These are phyloP conservation scores for Gryllus bimaculatus DNA, from an alignment of 1,140 invertebrate genomes.

Conservation along the genomic window DNA sequence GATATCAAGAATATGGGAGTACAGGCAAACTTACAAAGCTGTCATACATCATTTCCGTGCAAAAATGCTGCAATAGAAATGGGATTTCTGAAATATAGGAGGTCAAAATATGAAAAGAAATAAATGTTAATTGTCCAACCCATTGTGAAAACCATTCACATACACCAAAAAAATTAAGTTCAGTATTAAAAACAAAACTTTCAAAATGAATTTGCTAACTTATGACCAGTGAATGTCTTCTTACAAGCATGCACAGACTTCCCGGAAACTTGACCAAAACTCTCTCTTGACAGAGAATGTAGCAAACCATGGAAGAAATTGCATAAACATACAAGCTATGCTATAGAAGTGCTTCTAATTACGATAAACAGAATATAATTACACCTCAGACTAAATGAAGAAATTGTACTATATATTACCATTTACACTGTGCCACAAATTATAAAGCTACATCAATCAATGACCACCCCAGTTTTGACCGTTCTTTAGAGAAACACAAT, in stretches of 20 bases:
- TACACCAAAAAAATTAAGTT: not conserved
- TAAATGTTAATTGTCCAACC: not conserved
- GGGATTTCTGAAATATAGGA: not conserved
- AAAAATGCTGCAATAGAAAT: constrained; percentile 1
- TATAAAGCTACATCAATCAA: no score
- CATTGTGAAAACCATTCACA: not conserved
- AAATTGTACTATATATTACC: not conserved
- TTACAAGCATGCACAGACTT: not conserved
- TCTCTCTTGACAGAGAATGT: not conserved
- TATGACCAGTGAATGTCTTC: no score
- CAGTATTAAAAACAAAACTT: not conserved
- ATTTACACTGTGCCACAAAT: not conserved
- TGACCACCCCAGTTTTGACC: no score
- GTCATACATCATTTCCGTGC: not conserved
- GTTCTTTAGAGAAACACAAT: no score
- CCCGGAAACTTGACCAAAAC: constrained; percentile 3
- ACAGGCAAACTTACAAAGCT: constrained; percentile 1
- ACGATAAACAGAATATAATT: not conserved
- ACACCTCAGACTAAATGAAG: not conserved
- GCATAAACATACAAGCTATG: not conserved
- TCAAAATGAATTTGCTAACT: not conserved
- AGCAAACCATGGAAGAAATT: not conserved
- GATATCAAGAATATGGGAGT: not conserved
- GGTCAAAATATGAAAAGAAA: not conserved
- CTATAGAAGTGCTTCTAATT: not conserved